Conservation (phyloP, 2,797 vertebrate species). For the Cyprinodon diabolis region DNA sequence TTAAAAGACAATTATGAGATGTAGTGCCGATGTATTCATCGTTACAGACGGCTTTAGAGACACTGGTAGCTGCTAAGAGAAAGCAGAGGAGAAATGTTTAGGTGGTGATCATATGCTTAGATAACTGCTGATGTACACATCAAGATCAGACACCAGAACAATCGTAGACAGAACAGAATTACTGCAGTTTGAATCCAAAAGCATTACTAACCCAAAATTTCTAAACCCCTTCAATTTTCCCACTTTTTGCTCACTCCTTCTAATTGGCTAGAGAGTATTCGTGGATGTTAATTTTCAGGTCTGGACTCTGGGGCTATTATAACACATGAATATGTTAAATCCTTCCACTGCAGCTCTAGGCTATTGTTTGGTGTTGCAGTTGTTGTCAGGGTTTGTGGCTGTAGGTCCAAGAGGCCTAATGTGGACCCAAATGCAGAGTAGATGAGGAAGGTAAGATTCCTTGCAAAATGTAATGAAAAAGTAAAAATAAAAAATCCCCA, state of each 20-base stretch:
- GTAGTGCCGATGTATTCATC: constrained; percentile 73
- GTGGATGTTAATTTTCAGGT: too few species aligned
- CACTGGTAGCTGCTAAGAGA: constrained; percentile 50
- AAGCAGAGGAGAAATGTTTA: constrained; percentile 44
- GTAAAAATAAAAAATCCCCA: too few species aligned
- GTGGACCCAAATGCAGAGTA: too few species aligned
- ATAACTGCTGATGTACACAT: constrained; percentile 12
- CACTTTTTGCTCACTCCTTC: neutral
- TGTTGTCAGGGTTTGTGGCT: too few species aligned
- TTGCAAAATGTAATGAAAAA: too few species aligned
- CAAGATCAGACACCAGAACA: constrained; percentile 45
- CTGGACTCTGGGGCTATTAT: too few species aligned
- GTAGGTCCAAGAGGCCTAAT: too few species aligned
- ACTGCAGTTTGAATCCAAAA: constrained; percentile 30
- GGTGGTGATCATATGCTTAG: constrained; percentile 49
- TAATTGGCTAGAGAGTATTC: neutral
- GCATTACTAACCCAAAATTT: neutral
- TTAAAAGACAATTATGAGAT: constrained; percentile 81
- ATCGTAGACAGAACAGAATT: constrained; percentile 38
- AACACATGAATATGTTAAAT: neutral
- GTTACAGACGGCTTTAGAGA: constrained; percentile 69
- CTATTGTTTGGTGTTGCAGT: neutral
- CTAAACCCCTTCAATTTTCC: neutral
- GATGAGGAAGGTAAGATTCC: too few species aligned
- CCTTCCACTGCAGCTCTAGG: neutral